Conservation (phyloP, 2,888 invertebrate genomes). For the Listrodromus nycthemerus region DNA sequence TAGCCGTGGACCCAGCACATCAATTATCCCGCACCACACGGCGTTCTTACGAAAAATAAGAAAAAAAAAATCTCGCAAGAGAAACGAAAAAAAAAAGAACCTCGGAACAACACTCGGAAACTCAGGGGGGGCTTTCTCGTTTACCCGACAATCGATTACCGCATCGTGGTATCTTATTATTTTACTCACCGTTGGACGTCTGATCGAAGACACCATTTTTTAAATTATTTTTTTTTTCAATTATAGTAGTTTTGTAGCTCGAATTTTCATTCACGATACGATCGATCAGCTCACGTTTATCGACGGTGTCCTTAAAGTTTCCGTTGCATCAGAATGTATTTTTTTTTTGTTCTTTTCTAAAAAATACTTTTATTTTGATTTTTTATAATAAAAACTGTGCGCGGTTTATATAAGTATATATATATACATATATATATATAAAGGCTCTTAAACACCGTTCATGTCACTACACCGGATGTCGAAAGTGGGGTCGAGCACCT, state of each 20-base stretch:
- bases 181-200: constrained; percentile 57
- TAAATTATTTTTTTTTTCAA: background rate
- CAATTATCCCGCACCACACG: constrained; percentile 9
- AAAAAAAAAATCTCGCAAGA: background rate
- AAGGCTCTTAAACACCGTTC: constrained; percentile 74
- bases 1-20: background rate
- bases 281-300: constrained; percentile 14
- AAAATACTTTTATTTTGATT: background rate
- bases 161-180: constrained; percentile 6
- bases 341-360: background rate
- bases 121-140: background rate
- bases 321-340: constrained; percentile 9
- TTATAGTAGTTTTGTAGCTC: background rate
- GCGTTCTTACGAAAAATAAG: background rate
- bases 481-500: constrained; percentile 80
- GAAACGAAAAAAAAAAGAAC: background rate
- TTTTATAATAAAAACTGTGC: constrained; percentile 2
- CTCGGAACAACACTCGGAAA: background rate
- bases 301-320: constrained; percentile 29
- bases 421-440: background rate
- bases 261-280: background rate
- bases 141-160: background rate
- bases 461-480: constrained; percentile 82
- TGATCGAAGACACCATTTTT: constrained; percentile 49
- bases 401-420: background rate